phyloP scores from a whole-genome alignment of 1,140 invertebrate species.

The Drosophila arawakana region DNA sequence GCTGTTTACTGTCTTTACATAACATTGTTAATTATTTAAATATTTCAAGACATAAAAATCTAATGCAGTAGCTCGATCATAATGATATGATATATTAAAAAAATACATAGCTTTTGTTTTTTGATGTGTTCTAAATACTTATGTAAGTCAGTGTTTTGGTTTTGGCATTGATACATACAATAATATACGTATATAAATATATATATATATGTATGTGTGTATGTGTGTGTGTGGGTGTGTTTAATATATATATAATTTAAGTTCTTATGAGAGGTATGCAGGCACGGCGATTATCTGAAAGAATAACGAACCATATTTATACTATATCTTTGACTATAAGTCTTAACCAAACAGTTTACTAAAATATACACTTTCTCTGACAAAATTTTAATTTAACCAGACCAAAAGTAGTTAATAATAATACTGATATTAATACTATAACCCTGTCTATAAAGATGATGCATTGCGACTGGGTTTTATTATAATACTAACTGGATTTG shows the following conservation, averaged over 20 bases:
- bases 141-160: constrained; percentile 64
- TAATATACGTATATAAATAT: constrained; percentile 9
- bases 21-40: constrained; percentile 12
- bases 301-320: constrained; percentile 71
- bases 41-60: constrained; percentile 24
- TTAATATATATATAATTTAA: constrained; percentile 21
- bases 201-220: constrained; percentile 19
- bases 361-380: background rate
- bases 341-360: constrained; percentile 28
- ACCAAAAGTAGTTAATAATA: background rate
- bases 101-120: constrained; percentile 39
- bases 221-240: constrained; percentile 26
- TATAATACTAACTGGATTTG: background rate
- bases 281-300: constrained; percentile 79
- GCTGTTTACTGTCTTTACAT: constrained; percentile 2
- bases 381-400: background rate
- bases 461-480: background rate
- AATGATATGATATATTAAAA: background rate
- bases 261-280: constrained; percentile 76
- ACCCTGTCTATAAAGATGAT: background rate
- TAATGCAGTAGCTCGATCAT: constrained; percentile 25
- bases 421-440: background rate
- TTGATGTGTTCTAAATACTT: constrained; percentile 4
- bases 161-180: constrained; percentile 67
- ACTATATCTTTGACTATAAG: constrained; percentile 24